Evolutionary conservation across 2,797 vertebrate genomes (phyloP).

Genomic region (Premnoplex brunnescens): DNA sequence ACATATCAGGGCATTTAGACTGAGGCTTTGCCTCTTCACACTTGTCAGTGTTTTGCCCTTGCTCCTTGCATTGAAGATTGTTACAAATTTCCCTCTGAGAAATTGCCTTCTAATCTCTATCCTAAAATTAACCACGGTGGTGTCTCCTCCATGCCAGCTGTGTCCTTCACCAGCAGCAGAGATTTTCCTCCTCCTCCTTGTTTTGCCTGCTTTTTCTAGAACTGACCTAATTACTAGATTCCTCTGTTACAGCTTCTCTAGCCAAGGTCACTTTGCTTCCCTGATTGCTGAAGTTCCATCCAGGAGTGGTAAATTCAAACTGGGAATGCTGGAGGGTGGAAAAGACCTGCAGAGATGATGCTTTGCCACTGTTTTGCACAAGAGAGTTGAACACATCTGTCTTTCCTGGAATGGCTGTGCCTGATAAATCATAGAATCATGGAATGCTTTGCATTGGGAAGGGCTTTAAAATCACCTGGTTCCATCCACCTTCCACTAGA

Average conservation of each 20-base stretch:
- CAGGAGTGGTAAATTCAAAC: background rate
- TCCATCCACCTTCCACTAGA: background rate
- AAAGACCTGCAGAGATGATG: background rate
- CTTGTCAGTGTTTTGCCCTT: background rate
- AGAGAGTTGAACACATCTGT: background rate
- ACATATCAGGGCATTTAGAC: accelerated
- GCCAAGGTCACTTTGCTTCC: background rate
- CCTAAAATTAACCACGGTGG: background rate
- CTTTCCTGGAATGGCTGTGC: background rate
- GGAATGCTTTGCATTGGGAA: background rate
- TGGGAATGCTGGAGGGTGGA: background rate
- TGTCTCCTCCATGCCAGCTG: background rate
- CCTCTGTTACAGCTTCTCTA: background rate
- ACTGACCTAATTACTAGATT: background rate
- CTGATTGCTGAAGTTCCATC: background rate
- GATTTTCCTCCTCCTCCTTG: background rate
- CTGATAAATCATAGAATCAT: background rate
- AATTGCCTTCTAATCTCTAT: background rate
- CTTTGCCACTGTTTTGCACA: background rate
- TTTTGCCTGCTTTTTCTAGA: background rate
- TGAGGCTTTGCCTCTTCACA: background rate
- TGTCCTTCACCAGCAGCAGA: background rate
- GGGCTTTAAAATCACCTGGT: background rate
- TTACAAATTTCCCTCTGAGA: background rate
- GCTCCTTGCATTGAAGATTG: background rate